Base-by-base conservation (phyloP, 2,113 vertebrate genomes). In the Oryzias woworae region DNA sequence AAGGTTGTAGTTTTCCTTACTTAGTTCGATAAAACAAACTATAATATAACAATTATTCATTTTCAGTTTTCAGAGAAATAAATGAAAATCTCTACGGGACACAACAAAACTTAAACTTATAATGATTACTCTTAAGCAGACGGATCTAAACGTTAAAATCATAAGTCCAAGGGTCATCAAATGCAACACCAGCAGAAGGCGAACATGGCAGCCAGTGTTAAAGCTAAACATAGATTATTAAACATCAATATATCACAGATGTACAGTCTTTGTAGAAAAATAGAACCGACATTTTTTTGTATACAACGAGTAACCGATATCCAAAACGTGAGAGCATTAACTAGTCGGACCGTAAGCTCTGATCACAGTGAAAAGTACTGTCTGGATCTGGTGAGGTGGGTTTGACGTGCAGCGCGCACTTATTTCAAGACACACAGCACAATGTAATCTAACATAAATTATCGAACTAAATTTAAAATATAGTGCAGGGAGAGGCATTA, bases 341-440 rank as follows among this genome's bases (percentile, higher is more conserved):
- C 52, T 18, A 74, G 70, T 64, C 67, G 79, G 4, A 23, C 70
- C 0, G 13, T 43, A 1, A 78, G 78, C 1, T 41, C 65, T 0
- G 70, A 75, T 1, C 62, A 85, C 17, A 78, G 75, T 22, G 79
- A 92, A 23, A 80, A 84, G 15, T 90, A 75, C 78, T 93, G 92
- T 2, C 58, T 92, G 75, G 76, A 90, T 5, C 69, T 92, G 56
- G 91, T 93, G 24, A 82, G 91, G 92, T 93, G 71, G 69, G 88
- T 75, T 43, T 15, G n/a, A 24, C 2, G 16, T 53, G 4, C 6
- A 44, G 6, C 28, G 23, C 43, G 10, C 36, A 10, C 36, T 36
- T 12, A 12, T 3, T 36, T 6, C 1, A 36, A 8, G 31, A 12
- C 1, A 36, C 1, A 36, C 36, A 12, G 12, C 36, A 36, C 36